phyloP scores from a whole-genome alignment of 2,797 vertebrate genomes.

The Scleropages formosus region DNA sequence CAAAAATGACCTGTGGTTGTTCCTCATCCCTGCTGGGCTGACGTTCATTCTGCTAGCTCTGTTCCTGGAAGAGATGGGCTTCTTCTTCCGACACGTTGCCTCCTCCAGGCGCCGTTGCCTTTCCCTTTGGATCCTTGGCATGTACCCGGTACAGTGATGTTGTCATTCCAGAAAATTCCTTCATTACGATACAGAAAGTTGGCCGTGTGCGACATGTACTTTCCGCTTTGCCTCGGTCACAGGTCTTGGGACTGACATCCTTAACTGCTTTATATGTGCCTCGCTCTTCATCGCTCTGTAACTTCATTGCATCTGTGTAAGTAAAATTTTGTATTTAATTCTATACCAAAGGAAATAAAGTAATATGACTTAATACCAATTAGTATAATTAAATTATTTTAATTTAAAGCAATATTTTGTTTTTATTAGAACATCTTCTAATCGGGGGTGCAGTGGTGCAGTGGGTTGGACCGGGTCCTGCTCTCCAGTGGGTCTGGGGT shows the following conservation, averaged over 20 bases:
- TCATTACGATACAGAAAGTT: not conserved
- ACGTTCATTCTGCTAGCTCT: slow-evolving; percentile 61
- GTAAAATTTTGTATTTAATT: slow-evolving; percentile 40
- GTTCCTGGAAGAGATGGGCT: slow-evolving; percentile 76
- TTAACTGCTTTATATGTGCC: slow-evolving; percentile 73
- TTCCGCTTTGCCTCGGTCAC: slow-evolving; percentile 4
- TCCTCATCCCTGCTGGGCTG: slow-evolving; percentile 69
- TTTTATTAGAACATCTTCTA: not conserved
- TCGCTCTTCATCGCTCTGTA: slow-evolving; percentile 74
- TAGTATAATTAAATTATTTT: not conserved
- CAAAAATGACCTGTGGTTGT: slow-evolving; percentile 73
- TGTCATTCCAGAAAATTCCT: not conserved
- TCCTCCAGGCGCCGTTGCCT: slow-evolving; percentile 56
- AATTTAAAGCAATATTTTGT: not conserved
- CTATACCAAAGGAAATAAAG: not conserved
- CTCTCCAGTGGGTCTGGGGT: too few species aligned
- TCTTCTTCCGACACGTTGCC: slow-evolving; percentile 63
- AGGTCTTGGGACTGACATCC: slow-evolving; percentile 72
- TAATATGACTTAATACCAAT: too few species aligned
- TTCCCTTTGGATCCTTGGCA: slow-evolving; percentile 75
- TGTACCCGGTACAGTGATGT: slow-evolving; percentile 70
- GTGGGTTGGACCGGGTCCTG: too few species aligned
- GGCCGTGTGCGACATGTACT: not conserved
- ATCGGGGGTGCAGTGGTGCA: too few species aligned
- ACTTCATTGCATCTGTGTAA: slow-evolving; percentile 77